These are phyloP conservation scores for Genyomyrus donnyi DNA, from an alignment of 2,113 vertebrate species.

Conservation along the genomic window DNA sequence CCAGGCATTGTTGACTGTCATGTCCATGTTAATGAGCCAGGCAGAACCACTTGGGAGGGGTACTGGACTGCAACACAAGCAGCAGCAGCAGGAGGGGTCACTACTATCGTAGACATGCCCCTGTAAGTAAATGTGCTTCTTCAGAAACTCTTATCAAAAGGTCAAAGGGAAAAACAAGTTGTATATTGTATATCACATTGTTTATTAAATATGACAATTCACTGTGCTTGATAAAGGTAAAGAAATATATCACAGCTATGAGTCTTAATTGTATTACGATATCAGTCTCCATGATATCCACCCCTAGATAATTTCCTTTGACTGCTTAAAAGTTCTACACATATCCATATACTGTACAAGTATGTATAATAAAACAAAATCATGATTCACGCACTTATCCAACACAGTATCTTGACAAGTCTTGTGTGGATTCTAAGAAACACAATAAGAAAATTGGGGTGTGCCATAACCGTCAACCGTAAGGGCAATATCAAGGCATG, in stretches of 20 bases:
- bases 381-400: not conserved
- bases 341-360: not conserved
- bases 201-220: not conserved
- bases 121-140: slow-evolving; percentile 47
- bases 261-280: not conserved
- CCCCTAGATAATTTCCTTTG: not conserved
- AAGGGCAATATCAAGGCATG: not conserved
- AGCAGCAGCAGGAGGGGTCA: slow-evolving; percentile 73
- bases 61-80: slow-evolving; percentile 67
- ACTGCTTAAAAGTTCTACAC: not conserved
- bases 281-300: not conserved
- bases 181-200: not conserved
- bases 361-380: not conserved
- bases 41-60: slow-evolving; percentile 67
- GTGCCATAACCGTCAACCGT: not conserved
- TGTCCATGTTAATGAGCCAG: slow-evolving; percentile 73
- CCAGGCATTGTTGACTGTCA: slow-evolving; percentile 71
- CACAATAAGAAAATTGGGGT: not conserved
- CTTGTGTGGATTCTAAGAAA: not conserved
- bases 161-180: not conserved
- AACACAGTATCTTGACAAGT: not conserved
- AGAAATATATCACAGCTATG: not conserved
- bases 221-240: not conserved
- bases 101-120: slow-evolving; percentile 75
- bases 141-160: not conserved